Base-by-base conservation (phyloP, 2,888 invertebrate species). In the Ormyrus pomaceus region DNA sequence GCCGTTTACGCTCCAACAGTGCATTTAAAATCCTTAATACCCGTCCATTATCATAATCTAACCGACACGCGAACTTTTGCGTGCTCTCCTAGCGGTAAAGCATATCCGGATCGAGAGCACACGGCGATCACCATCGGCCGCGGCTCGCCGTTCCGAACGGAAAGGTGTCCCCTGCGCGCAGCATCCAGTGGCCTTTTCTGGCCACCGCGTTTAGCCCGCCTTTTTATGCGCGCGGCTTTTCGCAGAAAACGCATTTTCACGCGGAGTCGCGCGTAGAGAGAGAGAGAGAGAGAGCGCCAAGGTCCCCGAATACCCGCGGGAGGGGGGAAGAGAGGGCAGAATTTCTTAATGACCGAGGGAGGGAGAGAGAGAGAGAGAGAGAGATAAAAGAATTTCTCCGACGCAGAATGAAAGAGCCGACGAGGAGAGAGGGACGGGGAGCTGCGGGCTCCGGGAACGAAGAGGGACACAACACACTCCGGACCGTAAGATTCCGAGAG, bases 371-470 rank as follows among this genome's bases (percentile, higher is more conserved):
- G 53, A 68, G 69, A 19, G 45, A 59, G 72, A 64, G 50, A 11
- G n/a, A 69, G 69, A 76, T 69, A 46, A 77, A 77, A 77, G 76
- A 69, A 77, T 77, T 77, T 69, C 76, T 76, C 62, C 46, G 10
- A 58, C 46, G 59, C 45, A 48, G 66, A 75, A 51, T 59, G 65
- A 59, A 66, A 45, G 46, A 34, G 55, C 13, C 10, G 56, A 50
- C 9, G 9, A n/a, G 8, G 13, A 58, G 48, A 58, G 58, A 55
- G 34, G 34, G 34, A 34, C 34, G 34, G 34, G 34, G 34, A 34
- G 34, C 34, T 34, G 34, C 34, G 34, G 34, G 34, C 34, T 34
- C 34, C 34, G 34, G 34, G 61, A 61, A 51, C 2, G 56, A 19
- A 9, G 7, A n/a, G 46, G 55, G 6, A 34, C 66, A n/a, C 55